Evolutionary conservation across 2,797 vertebrate genomes (phyloP), one percentile per base, ranked within the genome.

Genomic region (Fringilla coelebs): DNA sequence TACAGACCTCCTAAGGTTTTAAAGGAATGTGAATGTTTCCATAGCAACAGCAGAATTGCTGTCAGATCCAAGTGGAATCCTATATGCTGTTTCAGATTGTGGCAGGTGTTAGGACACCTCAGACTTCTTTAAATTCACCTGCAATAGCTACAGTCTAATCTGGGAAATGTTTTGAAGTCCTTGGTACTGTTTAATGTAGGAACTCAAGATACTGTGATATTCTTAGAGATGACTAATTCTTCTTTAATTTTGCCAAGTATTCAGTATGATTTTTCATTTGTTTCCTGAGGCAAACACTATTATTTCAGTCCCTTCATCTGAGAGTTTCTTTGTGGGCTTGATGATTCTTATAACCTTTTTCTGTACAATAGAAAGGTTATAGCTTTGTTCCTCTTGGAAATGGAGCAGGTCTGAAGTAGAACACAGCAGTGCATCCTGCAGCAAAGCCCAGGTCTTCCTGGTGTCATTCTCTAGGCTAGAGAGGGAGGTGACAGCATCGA

Each of bases 21-120:
- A 34, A 57, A 71, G 67, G 46, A 77, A 84, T 75, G 55, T 26
- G 77, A 61, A 26, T 66, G 90, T 84, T 89, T 55, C 96, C 86
- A 70, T 92, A 74, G 93, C 79, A 96, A 94, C 85, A 67, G 68
- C 61, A 85, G 36, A 80, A 49, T 29, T 85, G 65, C 85, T 85
- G 62, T 55, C 65, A 46, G 49, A 65, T 52, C 65, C 86, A 83
- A 74, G 70, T 15, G 65, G 85, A 83, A 83, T 89, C 75, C 65
- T 41, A 18, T 74, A 13, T 1, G 2, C 78, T 57, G 48, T n/a
- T 92, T 89, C 61, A 75, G 68, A 55, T 26, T 66, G 38, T 80
- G 62, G 52, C 73, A 80, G 61, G 68, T 89, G 79, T 87, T 82
- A 61, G 85, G 78, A 73, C 34, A 85, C 34, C 61, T 73, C 61